Evolutionary conservation across 2,888 invertebrate species (phyloP).

Genomic region (Heteromurus nitidus): DNA sequence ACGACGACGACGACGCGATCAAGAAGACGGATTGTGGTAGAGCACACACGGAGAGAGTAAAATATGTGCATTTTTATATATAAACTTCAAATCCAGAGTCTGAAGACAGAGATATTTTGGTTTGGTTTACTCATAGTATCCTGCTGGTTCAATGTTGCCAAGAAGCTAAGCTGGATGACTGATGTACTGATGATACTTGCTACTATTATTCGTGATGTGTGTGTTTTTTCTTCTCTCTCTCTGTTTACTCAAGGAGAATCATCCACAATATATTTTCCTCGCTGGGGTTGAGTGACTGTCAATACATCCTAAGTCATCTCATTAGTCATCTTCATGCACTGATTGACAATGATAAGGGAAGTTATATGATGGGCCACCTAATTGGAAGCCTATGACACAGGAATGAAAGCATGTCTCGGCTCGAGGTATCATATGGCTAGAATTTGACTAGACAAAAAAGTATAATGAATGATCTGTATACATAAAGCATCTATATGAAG

Average conservation of each 20-base stretch:
- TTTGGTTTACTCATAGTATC: conserved; percentile 29
- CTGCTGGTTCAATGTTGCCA: conserved; percentile 51
- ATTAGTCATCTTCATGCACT: conserved; percentile 71
- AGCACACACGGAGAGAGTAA: background rate
- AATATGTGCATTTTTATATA: too few species aligned
- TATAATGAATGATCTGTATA: background rate
- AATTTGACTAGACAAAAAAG: background rate
- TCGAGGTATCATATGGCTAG: conserved; percentile 1
- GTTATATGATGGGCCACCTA: conserved; percentile 72
- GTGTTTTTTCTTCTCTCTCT: conserved; percentile 37
- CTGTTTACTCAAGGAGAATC: background rate
- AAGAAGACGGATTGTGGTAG: background rate
- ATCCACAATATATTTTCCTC: too few species aligned
- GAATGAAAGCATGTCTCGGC: conserved; percentile 8
- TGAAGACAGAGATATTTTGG: too few species aligned
- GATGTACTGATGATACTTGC: background rate
- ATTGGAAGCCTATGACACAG: conserved; percentile 68
- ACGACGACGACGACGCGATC: too few species aligned
- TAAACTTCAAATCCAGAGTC: too few species aligned
- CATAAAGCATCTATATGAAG: background rate
- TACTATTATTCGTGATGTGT: conserved; percentile 11
- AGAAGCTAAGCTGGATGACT: conserved; percentile 4
- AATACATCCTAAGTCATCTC: conserved; percentile 68
- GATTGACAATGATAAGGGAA: conserved; percentile 70
- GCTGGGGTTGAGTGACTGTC: conserved; percentile 58